Percentiles rank a stretch among this genome's conserved stretches.
Conservation (phyloP, 2,797 vertebrate species). For the Diceros bicornis region DNA sequence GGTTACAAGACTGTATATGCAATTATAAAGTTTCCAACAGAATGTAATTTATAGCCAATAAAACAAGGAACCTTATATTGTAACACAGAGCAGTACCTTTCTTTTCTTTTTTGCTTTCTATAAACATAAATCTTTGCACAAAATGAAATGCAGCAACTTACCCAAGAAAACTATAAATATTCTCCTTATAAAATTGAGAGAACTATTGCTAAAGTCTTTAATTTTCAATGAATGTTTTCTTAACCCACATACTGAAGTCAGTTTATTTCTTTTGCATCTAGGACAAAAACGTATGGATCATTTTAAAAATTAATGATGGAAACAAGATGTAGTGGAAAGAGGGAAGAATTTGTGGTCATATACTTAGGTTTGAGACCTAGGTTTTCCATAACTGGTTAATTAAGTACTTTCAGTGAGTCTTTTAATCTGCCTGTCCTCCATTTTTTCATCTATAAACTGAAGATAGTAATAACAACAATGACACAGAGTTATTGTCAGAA, state of each 20-base stretch:
- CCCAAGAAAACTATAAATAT: not conserved
- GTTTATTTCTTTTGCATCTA: conserved; percentile 23
- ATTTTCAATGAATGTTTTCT: conserved; percentile 2
- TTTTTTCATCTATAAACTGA: conserved; percentile 5
- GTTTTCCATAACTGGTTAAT: not conserved
- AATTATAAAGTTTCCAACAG: conserved; percentile 48
- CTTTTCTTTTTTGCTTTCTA: not conserved
- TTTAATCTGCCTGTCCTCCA: not conserved
- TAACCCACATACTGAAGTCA: not conserved
- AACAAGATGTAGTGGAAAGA: not conserved
- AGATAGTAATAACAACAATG: conserved; percentile 10
- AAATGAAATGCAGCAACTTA: conserved; percentile 18
- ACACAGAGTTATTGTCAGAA: not conserved
- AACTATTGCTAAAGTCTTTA: conserved; percentile 13
- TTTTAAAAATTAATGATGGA: not conserved
- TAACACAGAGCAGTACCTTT: not conserved
- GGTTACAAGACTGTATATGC: not conserved
- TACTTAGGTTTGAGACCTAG: not conserved
- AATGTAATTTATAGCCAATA: conserved; percentile 53
- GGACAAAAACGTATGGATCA: not conserved
- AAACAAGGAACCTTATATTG: conserved; percentile 25
- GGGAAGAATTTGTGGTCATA: not conserved
- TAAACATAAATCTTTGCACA: conserved; percentile 49
- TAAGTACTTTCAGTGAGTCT: not conserved
- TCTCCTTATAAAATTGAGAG: not conserved